phyloP scores from a whole-genome alignment of 2,797 vertebrate genomes.

The Sebastes taczanowskii region DNA sequence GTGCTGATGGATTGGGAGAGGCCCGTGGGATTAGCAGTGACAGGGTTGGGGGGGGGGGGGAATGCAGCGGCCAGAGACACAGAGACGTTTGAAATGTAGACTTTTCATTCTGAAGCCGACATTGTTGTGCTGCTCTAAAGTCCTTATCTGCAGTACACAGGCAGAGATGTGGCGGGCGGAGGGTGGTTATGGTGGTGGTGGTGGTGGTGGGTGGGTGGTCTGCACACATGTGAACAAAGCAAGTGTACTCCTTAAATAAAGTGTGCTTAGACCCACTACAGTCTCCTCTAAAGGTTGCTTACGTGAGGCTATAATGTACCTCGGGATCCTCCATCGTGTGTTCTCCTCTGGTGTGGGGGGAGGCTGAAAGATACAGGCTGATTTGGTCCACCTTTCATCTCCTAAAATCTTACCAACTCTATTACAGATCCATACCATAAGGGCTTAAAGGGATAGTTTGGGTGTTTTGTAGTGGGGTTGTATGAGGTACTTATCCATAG shows the following conservation, averaged over 20 bases:
- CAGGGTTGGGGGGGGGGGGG: slow-evolving; percentile 50
- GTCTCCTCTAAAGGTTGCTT: slow-evolving; percentile 67
- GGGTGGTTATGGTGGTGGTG: slow-evolving; percentile 29
- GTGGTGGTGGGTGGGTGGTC: not conserved
- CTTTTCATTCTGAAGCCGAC: slow-evolving; percentile 50
- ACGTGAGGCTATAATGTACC: slow-evolving; percentile 78
- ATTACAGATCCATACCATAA: slow-evolving; percentile 62
- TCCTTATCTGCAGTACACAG: slow-evolving; percentile 70
- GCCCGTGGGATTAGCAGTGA: slow-evolving; percentile 61
- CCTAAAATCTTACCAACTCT: slow-evolving; percentile 76
- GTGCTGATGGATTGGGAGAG: slow-evolving; percentile 59
- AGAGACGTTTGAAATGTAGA: slow-evolving; percentile 53
- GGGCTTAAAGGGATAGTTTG: slow-evolving; percentile 41
- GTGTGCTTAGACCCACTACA: slow-evolving; percentile 65
- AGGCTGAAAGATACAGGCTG: slow-evolving; percentile 83
- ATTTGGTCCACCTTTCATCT: slow-evolving; percentile 74
- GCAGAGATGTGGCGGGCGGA: slow-evolving; percentile 37
- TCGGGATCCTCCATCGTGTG: slow-evolving; percentile 77
- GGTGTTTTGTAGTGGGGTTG: no score
- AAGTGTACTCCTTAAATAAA: slow-evolving; percentile 60
- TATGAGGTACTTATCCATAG: no score
- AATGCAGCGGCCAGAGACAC: slow-evolving; percentile 37
- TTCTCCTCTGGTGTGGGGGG: slow-evolving; percentile 71
- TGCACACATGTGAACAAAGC: slow-evolving; percentile 58
- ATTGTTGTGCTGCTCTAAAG: slow-evolving; percentile 56